Percentiles rank a stretch among this genome's conserved stretches.
Evolutionary conservation across 2,113 vertebrate genomes (phyloP).

Genomic region (Nycticebus coucang): DNA sequence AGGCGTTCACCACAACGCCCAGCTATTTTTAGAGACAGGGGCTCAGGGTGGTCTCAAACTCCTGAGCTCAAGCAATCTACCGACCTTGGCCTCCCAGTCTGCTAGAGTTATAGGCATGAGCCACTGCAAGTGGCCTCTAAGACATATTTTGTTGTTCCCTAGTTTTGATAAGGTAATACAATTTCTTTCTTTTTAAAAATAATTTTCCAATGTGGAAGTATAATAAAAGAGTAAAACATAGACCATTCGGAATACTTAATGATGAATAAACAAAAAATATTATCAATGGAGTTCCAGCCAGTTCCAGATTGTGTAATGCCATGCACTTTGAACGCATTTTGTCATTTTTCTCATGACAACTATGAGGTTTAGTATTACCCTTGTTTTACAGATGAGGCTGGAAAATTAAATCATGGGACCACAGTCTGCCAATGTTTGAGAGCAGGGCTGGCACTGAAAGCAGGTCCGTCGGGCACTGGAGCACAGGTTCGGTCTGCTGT

Average conservation of each 20-base stretch:
- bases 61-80: too few species aligned
- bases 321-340: not conserved
- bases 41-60: too few species aligned
- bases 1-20: too few species aligned
- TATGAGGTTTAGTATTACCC: not conserved
- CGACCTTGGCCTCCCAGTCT: too few species aligned
- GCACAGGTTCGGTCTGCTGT: not conserved
- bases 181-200: not conserved
- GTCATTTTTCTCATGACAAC: conserved; percentile 13
- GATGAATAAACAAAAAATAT: conserved; percentile 1
- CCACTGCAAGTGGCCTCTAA: too few species aligned
- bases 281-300: not conserved
- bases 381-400: not conserved
- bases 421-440: not conserved
- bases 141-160: not conserved
- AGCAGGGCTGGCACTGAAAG: not conserved
- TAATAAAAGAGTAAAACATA: not conserved
- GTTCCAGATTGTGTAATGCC: not conserved
- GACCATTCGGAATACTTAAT: conserved; percentile 25
- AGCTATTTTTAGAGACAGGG: too few species aligned
- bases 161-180: not conserved
- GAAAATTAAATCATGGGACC: not conserved
- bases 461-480: not conserved
- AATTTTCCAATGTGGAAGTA: not conserved
- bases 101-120: too few species aligned